phyloP scores from a whole-genome alignment of 2,113 vertebrate genomes.

The human (Homo sapiens) region DNA sequence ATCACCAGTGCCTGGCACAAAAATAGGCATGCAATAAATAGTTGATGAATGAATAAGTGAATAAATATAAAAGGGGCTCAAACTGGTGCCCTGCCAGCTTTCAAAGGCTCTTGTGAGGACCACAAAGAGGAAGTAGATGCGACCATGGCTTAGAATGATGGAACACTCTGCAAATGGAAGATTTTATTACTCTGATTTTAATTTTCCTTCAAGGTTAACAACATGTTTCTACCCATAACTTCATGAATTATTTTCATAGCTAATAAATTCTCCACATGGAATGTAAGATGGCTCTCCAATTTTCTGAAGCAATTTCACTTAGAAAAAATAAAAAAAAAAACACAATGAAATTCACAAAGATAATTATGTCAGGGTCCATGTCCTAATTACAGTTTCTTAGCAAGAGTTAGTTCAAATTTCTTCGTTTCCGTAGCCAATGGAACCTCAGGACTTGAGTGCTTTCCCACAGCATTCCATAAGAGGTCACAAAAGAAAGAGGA shows the following conservation, averaged over 20 bases:
- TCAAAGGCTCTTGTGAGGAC: not conserved
- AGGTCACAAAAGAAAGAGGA: constrained; percentile 79
- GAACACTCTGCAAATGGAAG: not conserved
- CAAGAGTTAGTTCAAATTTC: constrained; percentile 28
- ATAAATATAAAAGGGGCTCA: not conserved
- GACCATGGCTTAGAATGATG: not conserved
- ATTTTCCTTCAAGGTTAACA: not conserved
- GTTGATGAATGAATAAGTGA: not conserved
- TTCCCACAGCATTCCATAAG: constrained; percentile 83
- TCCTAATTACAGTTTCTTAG: constrained; percentile 30
- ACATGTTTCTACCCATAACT: not conserved
- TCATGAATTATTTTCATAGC: not conserved
- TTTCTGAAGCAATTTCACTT: constrained; percentile 19
- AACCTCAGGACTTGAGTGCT: constrained; percentile 79
- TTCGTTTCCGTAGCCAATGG: constrained; percentile 77
- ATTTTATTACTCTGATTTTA: not conserved
- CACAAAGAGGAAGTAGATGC: not conserved
- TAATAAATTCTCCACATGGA: not conserved
- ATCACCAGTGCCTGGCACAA: not conserved
- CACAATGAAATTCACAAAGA: not conserved
- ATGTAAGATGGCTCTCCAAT: not conserved
- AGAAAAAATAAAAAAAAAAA: not conserved
- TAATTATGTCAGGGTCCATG: not conserved
- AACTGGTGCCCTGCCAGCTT: not conserved
- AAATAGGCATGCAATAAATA: not conserved